These are phyloP conservation scores for Drosophila lacertosa DNA, from an alignment of 1,140 invertebrate species.

Conservation along the genomic window DNA sequence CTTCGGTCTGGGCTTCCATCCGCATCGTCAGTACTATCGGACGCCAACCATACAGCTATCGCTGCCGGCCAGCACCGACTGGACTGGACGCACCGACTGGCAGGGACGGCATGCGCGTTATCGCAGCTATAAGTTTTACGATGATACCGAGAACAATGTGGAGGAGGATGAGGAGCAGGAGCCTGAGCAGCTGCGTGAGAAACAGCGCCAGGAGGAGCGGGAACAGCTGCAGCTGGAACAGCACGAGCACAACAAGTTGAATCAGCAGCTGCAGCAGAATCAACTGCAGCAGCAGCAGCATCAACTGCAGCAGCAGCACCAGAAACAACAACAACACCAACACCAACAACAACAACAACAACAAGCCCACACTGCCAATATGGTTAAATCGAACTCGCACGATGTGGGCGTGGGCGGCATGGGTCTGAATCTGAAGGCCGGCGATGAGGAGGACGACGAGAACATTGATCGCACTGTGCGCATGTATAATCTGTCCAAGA, in stretches of 20 bases:
- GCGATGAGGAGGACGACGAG: conserved; percentile 72
- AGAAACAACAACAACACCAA: neutral
- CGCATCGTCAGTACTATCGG: conserved; percentile 79
- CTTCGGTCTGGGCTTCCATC: conserved; percentile 82
- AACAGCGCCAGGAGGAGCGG: conserved; percentile 12
- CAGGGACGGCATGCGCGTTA: conserved; percentile 63
- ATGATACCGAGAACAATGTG: conserved; percentile 73
- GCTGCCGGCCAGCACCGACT: conserved; percentile 77
- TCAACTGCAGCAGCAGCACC: neutral
- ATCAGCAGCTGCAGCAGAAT: conserved; percentile 5
- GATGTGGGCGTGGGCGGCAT: conserved; percentile 66
- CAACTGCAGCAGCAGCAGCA: conserved; percentile 20
- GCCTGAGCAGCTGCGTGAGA: conserved; percentile 25
- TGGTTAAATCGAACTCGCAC: conserved; percentile 68
- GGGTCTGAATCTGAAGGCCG: conserved; percentile 60
- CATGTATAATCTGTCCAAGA: conserved; percentile 81
- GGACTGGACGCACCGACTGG: conserved; percentile 59
- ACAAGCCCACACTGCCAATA: conserved; percentile 29
- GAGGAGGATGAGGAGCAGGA: conserved; percentile 51
- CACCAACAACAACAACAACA: conserved; percentile 26
- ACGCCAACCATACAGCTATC: conserved; percentile 79
- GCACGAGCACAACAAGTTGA: conserved; percentile 13
- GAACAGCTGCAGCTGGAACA: conserved; percentile 3
- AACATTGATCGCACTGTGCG: conserved; percentile 78
- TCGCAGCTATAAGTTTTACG: conserved; percentile 74